Evolutionary conservation across 2,888 invertebrate species (phyloP), one percentile per base, ranked within the genome.

Genomic region (Xiphydria camelus): DNA sequence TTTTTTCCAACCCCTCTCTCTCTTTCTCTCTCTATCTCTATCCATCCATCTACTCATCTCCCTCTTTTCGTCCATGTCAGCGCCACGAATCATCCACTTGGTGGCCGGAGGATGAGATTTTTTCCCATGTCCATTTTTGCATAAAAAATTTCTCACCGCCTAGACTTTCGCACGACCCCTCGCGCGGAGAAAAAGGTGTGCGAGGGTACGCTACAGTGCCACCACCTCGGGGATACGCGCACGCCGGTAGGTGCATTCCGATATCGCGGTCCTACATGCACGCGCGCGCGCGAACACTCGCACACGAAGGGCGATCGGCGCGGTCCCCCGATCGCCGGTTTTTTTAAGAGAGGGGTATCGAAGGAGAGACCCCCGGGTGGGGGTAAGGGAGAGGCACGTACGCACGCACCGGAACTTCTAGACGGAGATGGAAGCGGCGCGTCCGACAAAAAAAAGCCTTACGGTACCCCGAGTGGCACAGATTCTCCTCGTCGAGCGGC

Each of bases 61-160:
- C 31, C 32, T 42, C 14, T 25, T 45, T 45, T 44, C 41, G 3
- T 40, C 33, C 23, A 29, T 19, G 41, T 23, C 26, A 21, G 25
- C 43, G 47, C 47, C 53, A 41, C 46, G 31, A 38, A 49, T 49
- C 44, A 51, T 50, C 50, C 45, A 46, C 53, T 37, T 43, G 47
- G 47, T 49, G 52, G 53, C 45, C 51, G 42, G 43, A 40, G 42
- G 43, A 40, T 19, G 19, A 50, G 2, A 10, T 62, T 66, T 67
- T 71, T 74, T 73, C 73, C 73, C 73, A 73, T 72, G 73, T 73
- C 73, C 73, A 70, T 66, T 70, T 66, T 70, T 64, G 68, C 67
- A 66, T 70, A 70, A 73, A 70, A 70, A 70, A 72, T 62, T 68
- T 72, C 73, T 68, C 68, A 68, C 67, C 64, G 61, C 59, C 54